A percentile compares a stretch with the other conserved stretches of the same genome.
These are phyloP conservation scores for Ormyrus labotus DNA, from an alignment of 2,888 invertebrate genomes.

Conservation along the genomic window DNA sequence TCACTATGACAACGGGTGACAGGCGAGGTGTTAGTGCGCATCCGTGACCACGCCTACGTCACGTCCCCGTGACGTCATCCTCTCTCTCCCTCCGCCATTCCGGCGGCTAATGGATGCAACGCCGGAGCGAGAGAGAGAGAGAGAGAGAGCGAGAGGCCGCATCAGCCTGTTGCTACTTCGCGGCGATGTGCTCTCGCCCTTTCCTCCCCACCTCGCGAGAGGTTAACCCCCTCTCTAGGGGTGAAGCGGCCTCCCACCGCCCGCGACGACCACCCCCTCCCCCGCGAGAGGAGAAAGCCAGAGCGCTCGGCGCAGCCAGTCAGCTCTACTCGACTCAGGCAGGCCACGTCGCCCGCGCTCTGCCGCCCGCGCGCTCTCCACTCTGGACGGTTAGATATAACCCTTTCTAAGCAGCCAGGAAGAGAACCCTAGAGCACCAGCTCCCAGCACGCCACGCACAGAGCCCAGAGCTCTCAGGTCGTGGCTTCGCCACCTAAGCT, in stretches of 20 bases:
- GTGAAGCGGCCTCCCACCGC: no score
- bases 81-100: conserved; percentile 64
- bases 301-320: conserved; percentile 69
- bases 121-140: conserved; percentile 62
- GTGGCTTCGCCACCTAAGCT: no score
- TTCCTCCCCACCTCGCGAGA: conserved; percentile 48
- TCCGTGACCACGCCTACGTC: conserved; percentile 76
- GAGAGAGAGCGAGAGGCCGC: conserved; percentile 66
- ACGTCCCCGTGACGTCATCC: conserved; percentile 71
- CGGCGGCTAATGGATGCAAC: conserved; percentile 39
- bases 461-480: no score
- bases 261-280: background rate
- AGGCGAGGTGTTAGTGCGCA: conserved; percentile 75
- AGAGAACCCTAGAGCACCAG: no score
- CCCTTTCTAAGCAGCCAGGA: no score
- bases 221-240: background rate
- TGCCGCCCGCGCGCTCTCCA: background rate
- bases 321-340: conserved; percentile 69
- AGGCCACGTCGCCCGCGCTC: conserved; percentile 7
- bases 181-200: conserved; percentile 47
- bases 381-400: background rate
- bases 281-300: conserved; percentile 56
- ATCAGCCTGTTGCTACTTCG: conserved; percentile 74
- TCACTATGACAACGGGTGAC: conserved; percentile 71
- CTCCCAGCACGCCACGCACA: no score